phyloP scores from a whole-genome alignment of 2,113 vertebrate species.

The Bostrychus sinensis region DNA sequence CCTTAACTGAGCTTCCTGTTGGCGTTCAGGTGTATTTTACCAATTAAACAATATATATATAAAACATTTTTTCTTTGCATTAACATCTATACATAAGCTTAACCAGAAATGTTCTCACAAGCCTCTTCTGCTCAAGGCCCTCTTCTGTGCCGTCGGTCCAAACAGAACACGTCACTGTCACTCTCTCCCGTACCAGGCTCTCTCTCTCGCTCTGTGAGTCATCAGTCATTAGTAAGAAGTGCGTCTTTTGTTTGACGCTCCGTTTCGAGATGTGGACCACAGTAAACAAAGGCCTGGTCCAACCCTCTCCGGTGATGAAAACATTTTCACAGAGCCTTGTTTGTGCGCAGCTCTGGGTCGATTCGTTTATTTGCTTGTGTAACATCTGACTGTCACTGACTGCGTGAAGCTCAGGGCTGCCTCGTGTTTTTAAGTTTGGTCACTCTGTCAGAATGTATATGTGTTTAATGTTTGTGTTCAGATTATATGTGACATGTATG shows the following conservation, averaged over 20 bases:
- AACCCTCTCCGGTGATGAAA: background rate
- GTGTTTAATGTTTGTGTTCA: background rate
- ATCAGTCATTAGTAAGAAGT: constrained; percentile 50
- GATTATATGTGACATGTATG: constrained; percentile 9
- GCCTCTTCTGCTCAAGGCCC: constrained; percentile 3
- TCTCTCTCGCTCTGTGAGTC: constrained; percentile 41
- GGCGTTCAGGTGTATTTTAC: too few relatives aligned
- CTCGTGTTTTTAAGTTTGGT: constrained; percentile 11
- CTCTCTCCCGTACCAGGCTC: constrained; percentile 33
- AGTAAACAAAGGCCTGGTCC: constrained; percentile 38
- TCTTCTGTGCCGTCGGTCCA: constrained; percentile 5
- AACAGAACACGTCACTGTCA: constrained; percentile 15
- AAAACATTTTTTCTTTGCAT: too few relatives aligned
- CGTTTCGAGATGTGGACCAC: constrained; percentile 35
- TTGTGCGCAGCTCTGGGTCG: constrained; percentile 13
- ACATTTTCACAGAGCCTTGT: constrained; percentile 6
- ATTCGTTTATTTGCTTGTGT: constrained; percentile 1
- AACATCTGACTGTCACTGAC: constrained; percentile 3
- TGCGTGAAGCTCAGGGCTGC: background rate
- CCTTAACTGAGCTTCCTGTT: too few relatives aligned
- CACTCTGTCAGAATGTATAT: background rate
- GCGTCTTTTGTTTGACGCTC: constrained; percentile 42
- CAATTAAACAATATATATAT: too few relatives aligned
- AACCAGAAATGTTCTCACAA: too few relatives aligned
- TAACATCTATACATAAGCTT: too few relatives aligned